Evolutionary conservation across 1,140 invertebrate genomes (phyloP).

Genomic region (Dreissena rostriformis): DNA sequence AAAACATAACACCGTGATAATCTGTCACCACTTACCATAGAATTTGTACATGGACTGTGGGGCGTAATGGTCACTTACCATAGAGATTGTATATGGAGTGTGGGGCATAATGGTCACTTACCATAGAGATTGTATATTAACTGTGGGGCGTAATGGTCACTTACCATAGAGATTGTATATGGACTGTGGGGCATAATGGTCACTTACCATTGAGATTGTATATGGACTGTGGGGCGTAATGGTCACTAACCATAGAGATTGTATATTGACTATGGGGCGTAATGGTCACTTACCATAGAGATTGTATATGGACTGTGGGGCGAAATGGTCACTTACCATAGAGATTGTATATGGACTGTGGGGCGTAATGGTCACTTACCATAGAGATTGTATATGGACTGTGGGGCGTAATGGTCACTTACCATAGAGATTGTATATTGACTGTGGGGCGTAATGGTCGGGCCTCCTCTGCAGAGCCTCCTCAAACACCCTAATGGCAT

Average conservation of each 20-base stretch:
- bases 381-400: too few relatives aligned
- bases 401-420: constrained; percentile 50
- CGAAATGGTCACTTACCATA: constrained; percentile 88
- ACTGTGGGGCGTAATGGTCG: constrained; percentile 90
- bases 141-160: constrained; percentile 91
- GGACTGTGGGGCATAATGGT: constrained; percentile 91
- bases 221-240: constrained; percentile 92
- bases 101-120: constrained; percentile 90
- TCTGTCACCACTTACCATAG: constrained; percentile 82
- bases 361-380: constrained; percentile 90
- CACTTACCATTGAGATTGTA: constrained; percentile 92
- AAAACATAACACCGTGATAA: too few relatives aligned
- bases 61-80: constrained; percentile 89
- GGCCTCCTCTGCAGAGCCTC: constrained; percentile 93
- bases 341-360: constrained; percentile 93
- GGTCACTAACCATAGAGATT: constrained; percentile 90
- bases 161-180: constrained; percentile 93
- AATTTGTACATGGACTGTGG: constrained; percentile 92
- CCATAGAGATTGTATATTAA: constrained; percentile 92
- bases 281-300: constrained; percentile 90
- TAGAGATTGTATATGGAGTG: constrained; percentile 93
- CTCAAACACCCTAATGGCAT: constrained; percentile 93
- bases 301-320: constrained; percentile 92
- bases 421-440: constrained; percentile 91
- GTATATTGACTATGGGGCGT: constrained; percentile 92